These are phyloP conservation scores for Acyrthosiphon pisum DNA, from an alignment of 1,140 invertebrate genomes.

Conservation along the genomic window DNA sequence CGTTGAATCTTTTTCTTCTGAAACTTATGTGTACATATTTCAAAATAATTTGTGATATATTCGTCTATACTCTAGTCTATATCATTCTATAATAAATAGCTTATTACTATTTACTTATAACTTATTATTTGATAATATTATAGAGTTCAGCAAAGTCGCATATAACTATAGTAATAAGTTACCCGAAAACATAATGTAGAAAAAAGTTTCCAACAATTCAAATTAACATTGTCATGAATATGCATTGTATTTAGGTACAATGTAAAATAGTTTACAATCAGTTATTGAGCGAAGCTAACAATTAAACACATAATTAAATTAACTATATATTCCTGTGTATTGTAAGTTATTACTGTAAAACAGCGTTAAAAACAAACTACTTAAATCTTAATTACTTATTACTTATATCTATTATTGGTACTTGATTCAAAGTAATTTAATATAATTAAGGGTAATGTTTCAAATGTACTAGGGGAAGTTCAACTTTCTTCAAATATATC, in stretches of 20 bases:
- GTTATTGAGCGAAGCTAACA: neutral
- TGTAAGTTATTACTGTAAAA: neutral
- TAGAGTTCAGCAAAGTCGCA: neutral
- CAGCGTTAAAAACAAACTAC: neutral
- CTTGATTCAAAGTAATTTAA: neutral
- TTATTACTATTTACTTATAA: neutral
- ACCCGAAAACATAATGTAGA: neutral
- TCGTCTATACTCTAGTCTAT: neutral
- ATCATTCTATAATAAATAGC: neutral
- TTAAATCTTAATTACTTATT: neutral
- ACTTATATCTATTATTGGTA: neutral
- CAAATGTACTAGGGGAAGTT: neutral
- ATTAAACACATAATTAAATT: neutral
- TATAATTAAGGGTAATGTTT: neutral
- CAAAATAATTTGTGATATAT: neutral
- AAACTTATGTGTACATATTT: neutral
- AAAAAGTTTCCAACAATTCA: neutral
- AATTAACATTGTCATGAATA: neutral
- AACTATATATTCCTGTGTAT: neutral
- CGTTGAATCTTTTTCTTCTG: neutral
- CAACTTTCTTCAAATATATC: neutral
- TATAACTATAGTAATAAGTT: neutral
- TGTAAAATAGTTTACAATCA: neutral
- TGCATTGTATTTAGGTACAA: neutral
- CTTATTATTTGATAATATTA: neutral